Base-by-base conservation (phyloP, 2,888 invertebrate species). In the Boloria euphrosyne region DNA sequence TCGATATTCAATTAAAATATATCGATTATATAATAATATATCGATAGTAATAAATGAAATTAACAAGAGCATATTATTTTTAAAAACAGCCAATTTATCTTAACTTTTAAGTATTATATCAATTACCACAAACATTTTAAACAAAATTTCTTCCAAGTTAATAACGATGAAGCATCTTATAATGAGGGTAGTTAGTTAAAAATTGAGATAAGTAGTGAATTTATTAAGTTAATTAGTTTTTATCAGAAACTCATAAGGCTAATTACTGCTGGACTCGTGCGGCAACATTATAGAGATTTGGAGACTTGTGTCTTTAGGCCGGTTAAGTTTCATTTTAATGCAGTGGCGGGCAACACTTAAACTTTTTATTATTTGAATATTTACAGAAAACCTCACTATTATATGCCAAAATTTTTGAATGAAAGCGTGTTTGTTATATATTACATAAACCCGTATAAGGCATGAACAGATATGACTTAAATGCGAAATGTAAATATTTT, bases 261-360 rank as follows among this genome's bases (percentile, higher is more conserved):
- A 86, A 87, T 85, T 86, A 78, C 81, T 73, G 80, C 78, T 80
- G 76, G 80, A 81, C 78, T 64, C 65, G 66, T 66, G 72, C 63
- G 70, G 67, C 71, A 71, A 72, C 73, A 71, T 73, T 74, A 68
- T 66, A 68, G 54, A 74, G 73, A 74, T 75, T 76, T 65, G 72
- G 76, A 57, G 55, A 68, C 68, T 71, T 75, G 59, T 75, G 78
- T 76, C 64, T 73, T 69, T 68, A 73, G 75, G 71, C 73, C 68
- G 68, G 71, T 71, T 68, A 72, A 73, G 71, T 76, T 74, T 75
- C 67, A 74, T 72, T 74, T 71, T 68, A 65, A 59, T 70, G 68
- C 80, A 80, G 78, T 49, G 74, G 74, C 71, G 43, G 60, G 67
- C 66, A 79, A 81, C 78, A 65, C 74, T 78, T 75, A 72, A 73